These are phyloP conservation scores for Iphiclides podalirius DNA, from an alignment of 2,888 invertebrate genomes.

Conservation along the genomic window DNA sequence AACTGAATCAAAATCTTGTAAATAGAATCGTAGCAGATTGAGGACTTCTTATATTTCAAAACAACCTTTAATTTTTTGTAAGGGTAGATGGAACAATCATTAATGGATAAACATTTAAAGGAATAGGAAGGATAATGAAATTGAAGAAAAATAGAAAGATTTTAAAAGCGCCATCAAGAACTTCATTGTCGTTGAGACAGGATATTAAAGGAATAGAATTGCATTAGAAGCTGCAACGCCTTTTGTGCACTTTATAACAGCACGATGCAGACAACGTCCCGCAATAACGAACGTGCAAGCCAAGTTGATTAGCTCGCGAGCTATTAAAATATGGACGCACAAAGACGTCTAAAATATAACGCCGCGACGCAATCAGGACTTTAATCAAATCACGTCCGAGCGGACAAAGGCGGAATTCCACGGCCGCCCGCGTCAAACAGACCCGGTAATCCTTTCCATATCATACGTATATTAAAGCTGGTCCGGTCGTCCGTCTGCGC, in stretches of 20 bases:
- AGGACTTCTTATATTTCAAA: too few species aligned
- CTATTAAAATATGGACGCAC: constrained; percentile 22
- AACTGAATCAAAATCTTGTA: neutral
- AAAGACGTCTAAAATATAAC: constrained; percentile 27
- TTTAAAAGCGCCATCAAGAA: neutral
- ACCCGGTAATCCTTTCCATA: constrained; percentile 29
- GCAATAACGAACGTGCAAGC: constrained; percentile 13
- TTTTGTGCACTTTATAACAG: constrained; percentile 1
- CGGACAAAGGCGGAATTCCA: constrained; percentile 42
- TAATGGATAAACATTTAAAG: too few species aligned
- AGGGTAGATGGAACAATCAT: too few species aligned
- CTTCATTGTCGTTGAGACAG: neutral
- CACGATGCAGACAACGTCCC: constrained; percentile 14
- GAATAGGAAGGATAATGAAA: too few species aligned
- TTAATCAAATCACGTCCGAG: constrained; percentile 36
- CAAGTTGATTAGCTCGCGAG: constrained; percentile 18
- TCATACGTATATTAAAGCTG: constrained; percentile 32
- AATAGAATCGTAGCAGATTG: too few species aligned
- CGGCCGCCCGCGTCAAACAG: constrained; percentile 25
- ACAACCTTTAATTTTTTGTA: too few species aligned
- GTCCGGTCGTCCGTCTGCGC: constrained; percentile 30
- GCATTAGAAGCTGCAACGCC: neutral
- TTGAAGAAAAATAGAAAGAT: neutral
- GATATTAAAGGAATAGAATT: neutral
- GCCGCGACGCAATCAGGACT: constrained; percentile 20